Conservation (phyloP, 1,140 invertebrate species). For the Drosophila guanche region DNA sequence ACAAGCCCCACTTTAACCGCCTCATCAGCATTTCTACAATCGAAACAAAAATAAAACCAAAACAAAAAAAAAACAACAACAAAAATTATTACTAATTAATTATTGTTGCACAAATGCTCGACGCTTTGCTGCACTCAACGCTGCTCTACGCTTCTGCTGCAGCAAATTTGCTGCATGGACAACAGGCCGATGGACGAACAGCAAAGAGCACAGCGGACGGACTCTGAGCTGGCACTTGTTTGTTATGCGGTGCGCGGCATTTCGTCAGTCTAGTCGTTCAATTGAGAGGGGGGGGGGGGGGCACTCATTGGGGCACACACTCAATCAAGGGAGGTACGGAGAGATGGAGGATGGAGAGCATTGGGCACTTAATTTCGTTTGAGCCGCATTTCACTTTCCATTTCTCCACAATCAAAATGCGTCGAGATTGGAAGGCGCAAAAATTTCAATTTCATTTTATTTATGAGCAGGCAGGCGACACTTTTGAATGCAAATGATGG, state of each 20-base stretch:
- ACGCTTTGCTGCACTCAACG: slow-evolving; percentile 12
- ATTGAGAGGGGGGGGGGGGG: slow-evolving; percentile 31
- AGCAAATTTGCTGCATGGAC: slow-evolving; percentile 7
- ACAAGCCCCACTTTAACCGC: slow-evolving; percentile 22
- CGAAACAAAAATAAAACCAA: slow-evolving; percentile 28
- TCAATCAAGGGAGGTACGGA: slow-evolving; percentile 31
- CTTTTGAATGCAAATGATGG: slow-evolving; percentile 69
- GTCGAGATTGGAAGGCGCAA: slow-evolving; percentile 52
- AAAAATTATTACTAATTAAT: slow-evolving; percentile 70
- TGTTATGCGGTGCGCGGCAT: slow-evolving; percentile 69
- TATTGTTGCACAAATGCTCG: slow-evolving; percentile 64
- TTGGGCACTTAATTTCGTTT: slow-evolving; percentile 61
- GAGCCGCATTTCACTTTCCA: slow-evolving; percentile 75
- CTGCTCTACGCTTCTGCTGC: neutral
- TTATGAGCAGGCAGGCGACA: slow-evolving; percentile 58
- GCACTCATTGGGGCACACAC: slow-evolving; percentile 61
- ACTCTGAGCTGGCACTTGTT: slow-evolving; percentile 22
- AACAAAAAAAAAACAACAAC: slow-evolving; percentile 13
- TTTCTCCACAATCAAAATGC: slow-evolving; percentile 67
- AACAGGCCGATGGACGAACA: slow-evolving; percentile 1
- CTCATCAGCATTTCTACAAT: slow-evolving; percentile 48
- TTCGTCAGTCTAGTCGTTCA: slow-evolving; percentile 64
- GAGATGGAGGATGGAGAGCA: neutral
- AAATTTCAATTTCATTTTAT: slow-evolving; percentile 75
- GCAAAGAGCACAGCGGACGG: too few relatives aligned